Conservation (phyloP, 2,797 vertebrate genomes). For the Knipowitschia caucasica region DNA sequence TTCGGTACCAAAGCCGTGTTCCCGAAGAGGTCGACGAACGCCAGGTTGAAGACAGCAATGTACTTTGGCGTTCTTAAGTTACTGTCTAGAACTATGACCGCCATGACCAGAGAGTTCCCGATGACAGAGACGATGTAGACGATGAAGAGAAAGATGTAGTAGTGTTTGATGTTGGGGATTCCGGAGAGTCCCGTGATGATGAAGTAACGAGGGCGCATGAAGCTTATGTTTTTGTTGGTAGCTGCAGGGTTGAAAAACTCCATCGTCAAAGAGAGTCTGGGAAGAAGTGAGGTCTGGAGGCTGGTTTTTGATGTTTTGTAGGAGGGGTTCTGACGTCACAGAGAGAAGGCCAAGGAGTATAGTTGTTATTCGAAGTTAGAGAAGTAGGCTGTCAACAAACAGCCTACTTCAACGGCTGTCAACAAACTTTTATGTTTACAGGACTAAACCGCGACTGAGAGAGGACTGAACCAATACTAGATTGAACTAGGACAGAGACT, state of each 20-base stretch:
- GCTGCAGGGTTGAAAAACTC: conserved; percentile 45
- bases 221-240: conserved; percentile 46
- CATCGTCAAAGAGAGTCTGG: conserved; percentile 14
- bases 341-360: not conserved
- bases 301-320: not conserved
- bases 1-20: conserved; percentile 50
- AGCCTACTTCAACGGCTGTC: too few species aligned
- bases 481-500: too few species aligned
- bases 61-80: conserved; percentile 52
- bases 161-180: conserved; percentile 34
- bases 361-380: too few species aligned
- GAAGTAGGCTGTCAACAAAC: too few species aligned
- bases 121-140: conserved; percentile 45
- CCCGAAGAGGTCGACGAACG: conserved; percentile 44
- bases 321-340: not conserved
- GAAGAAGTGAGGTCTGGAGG: not conserved
- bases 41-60: conserved; percentile 56
- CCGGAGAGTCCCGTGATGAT: conserved; percentile 42
- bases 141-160: conserved; percentile 45
- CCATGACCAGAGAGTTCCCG: conserved; percentile 51
- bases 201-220: conserved; percentile 50
- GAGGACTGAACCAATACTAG: too few species aligned
- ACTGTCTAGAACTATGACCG: conserved; percentile 39
- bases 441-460: too few species aligned
- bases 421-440: too few species aligned